Evolutionary conservation across 2,888 invertebrate genomes (phyloP).

Genomic region (Anthophora plumipes): DNA sequence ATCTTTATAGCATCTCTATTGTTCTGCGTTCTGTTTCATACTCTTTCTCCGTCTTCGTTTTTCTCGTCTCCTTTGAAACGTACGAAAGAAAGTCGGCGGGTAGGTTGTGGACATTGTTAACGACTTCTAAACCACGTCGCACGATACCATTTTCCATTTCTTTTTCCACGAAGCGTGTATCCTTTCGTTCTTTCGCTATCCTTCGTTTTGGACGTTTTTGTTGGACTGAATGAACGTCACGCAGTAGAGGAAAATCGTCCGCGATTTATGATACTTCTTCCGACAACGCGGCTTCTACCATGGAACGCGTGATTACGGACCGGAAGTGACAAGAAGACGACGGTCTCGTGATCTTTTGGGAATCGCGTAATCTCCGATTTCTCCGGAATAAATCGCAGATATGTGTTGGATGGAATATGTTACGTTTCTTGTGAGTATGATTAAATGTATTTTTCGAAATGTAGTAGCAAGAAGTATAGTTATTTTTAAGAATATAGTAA

Average conservation of each 20-base stretch:
- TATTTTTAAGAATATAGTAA: too few relatives aligned
- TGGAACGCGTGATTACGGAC: not conserved
- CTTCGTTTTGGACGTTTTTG: not conserved
- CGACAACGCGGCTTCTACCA: not conserved
- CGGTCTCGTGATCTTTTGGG: not conserved
- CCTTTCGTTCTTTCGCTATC: not conserved
- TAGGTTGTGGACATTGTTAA: constrained; percentile 30
- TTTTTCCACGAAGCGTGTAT: not conserved
- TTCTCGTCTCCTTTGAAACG: not conserved
- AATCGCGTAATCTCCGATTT: not conserved
- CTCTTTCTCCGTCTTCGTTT: too few relatives aligned
- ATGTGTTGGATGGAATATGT: too few relatives aligned
- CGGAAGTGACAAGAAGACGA: not conserved
- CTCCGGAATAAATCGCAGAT: not conserved
- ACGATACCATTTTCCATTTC: constrained; percentile 7
- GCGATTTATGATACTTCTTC: constrained; percentile 27
- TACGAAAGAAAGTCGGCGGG: not conserved
- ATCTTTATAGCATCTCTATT: constrained; percentile 5
- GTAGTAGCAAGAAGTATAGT: too few relatives aligned
- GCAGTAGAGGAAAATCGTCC: constrained; percentile 4
- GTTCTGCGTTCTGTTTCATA: not conserved
- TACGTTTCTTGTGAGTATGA: not conserved
- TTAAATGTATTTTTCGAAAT: too few relatives aligned
- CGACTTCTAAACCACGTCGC: constrained; percentile 6
- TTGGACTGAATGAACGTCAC: not conserved